Evolutionary conservation across 2,113 vertebrate genomes (phyloP), one percentile per base, ranked within the genome.

Genomic region (Nothocercus julius): DNA sequence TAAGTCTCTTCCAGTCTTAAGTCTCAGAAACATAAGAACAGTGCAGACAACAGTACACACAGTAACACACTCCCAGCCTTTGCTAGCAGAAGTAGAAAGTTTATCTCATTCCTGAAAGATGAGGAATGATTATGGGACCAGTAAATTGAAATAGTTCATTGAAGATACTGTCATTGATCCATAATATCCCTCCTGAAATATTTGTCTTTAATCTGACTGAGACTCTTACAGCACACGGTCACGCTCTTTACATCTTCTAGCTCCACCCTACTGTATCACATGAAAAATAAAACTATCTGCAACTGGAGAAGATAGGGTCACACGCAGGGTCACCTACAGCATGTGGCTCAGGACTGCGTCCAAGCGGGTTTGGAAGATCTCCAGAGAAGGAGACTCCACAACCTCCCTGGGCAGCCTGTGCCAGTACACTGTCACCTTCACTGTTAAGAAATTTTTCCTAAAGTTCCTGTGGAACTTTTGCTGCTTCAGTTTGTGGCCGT

Each of bases 41-140:
- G 19, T 70, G 4, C 15, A 63, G 7, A 16, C 79, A 22, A 68
- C 7, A 17, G 2, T 44, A 47, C 40, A 56, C 0, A 0, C 38
- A 61, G 49, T 10, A 17, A 47, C 13, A 32, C 14, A 70, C 1
- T 0, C 2, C 3, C 11, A 70, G 4, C 0, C 72, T 27, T 44
- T 1, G 58, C 47, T 49, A 16, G 27, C 13, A 67, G 81, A 74
- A 32, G 7, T 21, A 70, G 3, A 2, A 4, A 42, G 13, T 82
- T 74, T 6, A 34, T 0, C 3, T 6, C 11, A 13, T 70, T 63
- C 25, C 51, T 32, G 90, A 87, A 79, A 13, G 12, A 42, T 16
- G 1, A 10, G 13, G 18, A 13, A 0, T 0, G 20, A 17, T 61
- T 25, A 58, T n/a, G 22, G 4, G 73, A 5, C 4, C 12, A 68